phyloP scores from a whole-genome alignment of 2,888 invertebrate species.

The Pachymerium ferrugineum region DNA sequence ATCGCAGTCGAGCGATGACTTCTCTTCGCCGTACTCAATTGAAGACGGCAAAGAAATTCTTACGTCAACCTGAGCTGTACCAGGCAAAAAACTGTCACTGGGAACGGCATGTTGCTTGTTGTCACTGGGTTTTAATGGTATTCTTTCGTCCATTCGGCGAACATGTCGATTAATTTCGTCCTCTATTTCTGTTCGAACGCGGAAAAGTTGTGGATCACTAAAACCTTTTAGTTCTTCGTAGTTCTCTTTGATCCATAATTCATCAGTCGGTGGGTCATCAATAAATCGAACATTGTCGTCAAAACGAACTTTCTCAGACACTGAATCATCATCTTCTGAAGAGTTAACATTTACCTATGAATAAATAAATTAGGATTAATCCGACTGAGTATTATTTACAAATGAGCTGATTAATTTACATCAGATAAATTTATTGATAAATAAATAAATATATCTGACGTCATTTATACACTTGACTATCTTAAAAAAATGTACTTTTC shows the following conservation, averaged over 20 bases:
- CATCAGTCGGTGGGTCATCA: constrained; percentile 36
- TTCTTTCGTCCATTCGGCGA: background rate
- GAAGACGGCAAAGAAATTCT: background rate
- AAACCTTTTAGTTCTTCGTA: background rate
- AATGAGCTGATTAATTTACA: too few relatives aligned
- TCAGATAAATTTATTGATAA: too few relatives aligned
- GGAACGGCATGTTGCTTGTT: background rate
- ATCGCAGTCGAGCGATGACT: background rate
- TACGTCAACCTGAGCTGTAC: background rate
- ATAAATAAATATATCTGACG: too few relatives aligned
- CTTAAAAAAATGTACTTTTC: too few relatives aligned
- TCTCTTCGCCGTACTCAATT: background rate
- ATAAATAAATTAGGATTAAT: too few relatives aligned
- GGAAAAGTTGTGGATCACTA: background rate
- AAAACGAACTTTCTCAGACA: constrained; percentile 59
- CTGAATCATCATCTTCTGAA: constrained; percentile 42
- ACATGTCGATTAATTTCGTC: background rate
- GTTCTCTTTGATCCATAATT: background rate
- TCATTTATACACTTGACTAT: too few relatives aligned
- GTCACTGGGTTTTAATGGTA: background rate
- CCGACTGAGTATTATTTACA: too few relatives aligned
- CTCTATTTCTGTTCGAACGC: background rate
- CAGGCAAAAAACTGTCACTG: background rate
- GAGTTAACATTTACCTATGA: constrained; percentile 30
- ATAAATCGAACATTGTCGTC: constrained; percentile 61